These are phyloP conservation scores for Lateolabrax maculatus DNA, from an alignment of 2,797 vertebrate species.

Conservation along the genomic window DNA sequence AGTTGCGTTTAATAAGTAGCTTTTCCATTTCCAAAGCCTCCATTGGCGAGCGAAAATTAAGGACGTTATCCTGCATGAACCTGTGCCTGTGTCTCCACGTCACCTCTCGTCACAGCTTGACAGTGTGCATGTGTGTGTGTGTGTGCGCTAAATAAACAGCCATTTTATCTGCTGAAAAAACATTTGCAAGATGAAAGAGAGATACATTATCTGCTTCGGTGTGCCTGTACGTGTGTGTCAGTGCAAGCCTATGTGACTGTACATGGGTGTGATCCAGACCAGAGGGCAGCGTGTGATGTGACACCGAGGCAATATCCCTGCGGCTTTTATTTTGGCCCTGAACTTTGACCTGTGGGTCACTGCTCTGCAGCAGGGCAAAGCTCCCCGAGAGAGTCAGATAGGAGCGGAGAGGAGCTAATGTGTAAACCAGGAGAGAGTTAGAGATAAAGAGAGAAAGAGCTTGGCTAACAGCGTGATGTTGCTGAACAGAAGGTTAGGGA, in stretches of 20 bases:
- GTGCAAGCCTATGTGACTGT: neutral
- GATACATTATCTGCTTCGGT: neutral
- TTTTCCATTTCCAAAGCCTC: constrained; percentile 59
- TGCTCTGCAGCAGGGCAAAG: constrained; percentile 25
- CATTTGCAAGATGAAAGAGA: neutral
- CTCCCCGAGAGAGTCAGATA: constrained; percentile 19
- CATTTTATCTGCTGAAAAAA: too few relatives aligned
- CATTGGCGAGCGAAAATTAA: constrained; percentile 36
- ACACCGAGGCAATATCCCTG: constrained; percentile 45
- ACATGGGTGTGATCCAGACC: constrained; percentile 27
- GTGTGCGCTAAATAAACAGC: too few relatives aligned
- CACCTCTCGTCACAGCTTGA: neutral
- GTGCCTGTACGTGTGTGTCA: neutral
- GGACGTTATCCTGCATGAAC: constrained; percentile 35
- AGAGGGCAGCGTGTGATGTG: constrained; percentile 46
- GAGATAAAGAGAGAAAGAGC: constrained; percentile 16
- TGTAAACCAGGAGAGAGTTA: constrained; percentile 50
- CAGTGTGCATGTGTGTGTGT: neutral
- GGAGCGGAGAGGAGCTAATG: constrained; percentile 55
- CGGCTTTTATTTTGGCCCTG: constrained; percentile 63
- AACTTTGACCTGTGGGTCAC: constrained; percentile 69
- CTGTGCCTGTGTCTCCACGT: neutral
- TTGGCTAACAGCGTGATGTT: neutral
- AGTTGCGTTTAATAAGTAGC: constrained; percentile 67
- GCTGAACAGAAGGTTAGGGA: neutral